These are phyloP conservation scores for Chromoteleia sp. DNA, from an alignment of 2,888 invertebrate species.

Conservation along the genomic window DNA sequence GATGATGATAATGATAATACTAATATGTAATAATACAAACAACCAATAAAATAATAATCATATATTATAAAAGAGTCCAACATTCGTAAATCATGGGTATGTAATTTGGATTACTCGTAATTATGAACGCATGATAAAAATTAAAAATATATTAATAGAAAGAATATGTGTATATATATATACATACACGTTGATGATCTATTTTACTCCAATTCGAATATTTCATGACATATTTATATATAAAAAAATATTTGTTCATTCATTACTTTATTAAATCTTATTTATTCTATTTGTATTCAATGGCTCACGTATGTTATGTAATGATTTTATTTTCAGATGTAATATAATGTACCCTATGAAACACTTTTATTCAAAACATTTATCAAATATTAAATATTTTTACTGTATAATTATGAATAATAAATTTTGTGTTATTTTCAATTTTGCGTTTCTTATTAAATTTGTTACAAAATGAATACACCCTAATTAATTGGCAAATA, in stretches of 20 bases:
- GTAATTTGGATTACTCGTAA: conserved; percentile 34
- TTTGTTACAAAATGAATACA: too few species aligned
- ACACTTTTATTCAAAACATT: conserved; percentile 19
- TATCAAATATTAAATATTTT: conserved; percentile 27
- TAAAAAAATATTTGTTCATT: conserved; percentile 5
- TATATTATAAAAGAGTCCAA: conserved; percentile 39
- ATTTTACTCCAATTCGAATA: conserved; percentile 10
- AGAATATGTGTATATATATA: conserved; percentile 20
- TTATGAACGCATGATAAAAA: conserved; percentile 24
- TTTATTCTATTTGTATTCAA: conserved; percentile 24
- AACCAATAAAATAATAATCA: conserved; percentile 57
- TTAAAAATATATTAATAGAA: conserved; percentile 37
- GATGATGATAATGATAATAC: conserved; percentile 43
- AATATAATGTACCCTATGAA: conserved; percentile 1
- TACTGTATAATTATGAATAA: conserved; percentile 39
- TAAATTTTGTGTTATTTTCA: conserved; percentile 44
- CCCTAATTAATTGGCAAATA: too few species aligned
- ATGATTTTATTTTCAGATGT: conserved; percentile 28
- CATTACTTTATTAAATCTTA: conserved; percentile 17
- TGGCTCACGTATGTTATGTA: conserved; percentile 13
- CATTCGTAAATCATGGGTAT: conserved; percentile 42
- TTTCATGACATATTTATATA: conserved; percentile 13
- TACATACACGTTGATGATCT: conserved; percentile 8
- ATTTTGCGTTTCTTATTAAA: not conserved
- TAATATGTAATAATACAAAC: conserved; percentile 54